phyloP scores from a whole-genome alignment of 2,888 invertebrate species.

The Belgica antarctica region DNA sequence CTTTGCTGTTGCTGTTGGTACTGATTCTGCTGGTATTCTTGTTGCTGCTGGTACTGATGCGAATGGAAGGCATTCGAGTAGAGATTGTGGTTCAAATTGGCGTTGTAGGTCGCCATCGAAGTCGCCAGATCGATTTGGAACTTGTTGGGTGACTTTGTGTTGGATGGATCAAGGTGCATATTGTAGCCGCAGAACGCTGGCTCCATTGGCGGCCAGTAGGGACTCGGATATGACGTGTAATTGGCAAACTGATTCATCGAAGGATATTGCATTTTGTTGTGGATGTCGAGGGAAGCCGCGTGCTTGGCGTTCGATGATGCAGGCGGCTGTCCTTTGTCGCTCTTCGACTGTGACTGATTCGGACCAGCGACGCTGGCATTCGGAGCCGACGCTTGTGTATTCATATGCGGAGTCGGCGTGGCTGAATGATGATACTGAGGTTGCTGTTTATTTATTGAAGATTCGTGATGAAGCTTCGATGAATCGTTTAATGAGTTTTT shows the following conservation, averaged over 20 bases:
- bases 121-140: conserved; percentile 57
- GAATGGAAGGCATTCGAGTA: conserved; percentile 50
- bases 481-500: conserved; percentile 43
- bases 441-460: conserved; percentile 32
- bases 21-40: conserved; percentile 50
- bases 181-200: conserved; percentile 61
- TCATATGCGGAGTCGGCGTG: neutral
- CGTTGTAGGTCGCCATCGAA: conserved; percentile 54
- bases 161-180: conserved; percentile 58
- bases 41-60: conserved; percentile 52
- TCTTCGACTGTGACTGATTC: conserved; percentile 26
- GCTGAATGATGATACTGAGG: conserved; percentile 46
- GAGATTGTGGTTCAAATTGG: conserved; percentile 53
- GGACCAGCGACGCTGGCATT: neutral
- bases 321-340: conserved; percentile 29
- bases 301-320: conserved; percentile 9
- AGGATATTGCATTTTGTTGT: conserved; percentile 61
- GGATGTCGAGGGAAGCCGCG: conserved; percentile 52
- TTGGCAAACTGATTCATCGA: conserved; percentile 65
- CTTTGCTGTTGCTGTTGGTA: conserved; percentile 49
- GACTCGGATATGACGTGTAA: conserved; percentile 58
- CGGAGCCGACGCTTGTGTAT: conserved; percentile 16
- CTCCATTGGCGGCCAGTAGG: conserved; percentile 68
- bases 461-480: conserved; percentile 43
- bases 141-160: conserved; percentile 63